These are phyloP conservation scores for Percopsis omiscomaycus DNA, from an alignment of 2,797 vertebrate genomes.

Conservation along the genomic window DNA sequence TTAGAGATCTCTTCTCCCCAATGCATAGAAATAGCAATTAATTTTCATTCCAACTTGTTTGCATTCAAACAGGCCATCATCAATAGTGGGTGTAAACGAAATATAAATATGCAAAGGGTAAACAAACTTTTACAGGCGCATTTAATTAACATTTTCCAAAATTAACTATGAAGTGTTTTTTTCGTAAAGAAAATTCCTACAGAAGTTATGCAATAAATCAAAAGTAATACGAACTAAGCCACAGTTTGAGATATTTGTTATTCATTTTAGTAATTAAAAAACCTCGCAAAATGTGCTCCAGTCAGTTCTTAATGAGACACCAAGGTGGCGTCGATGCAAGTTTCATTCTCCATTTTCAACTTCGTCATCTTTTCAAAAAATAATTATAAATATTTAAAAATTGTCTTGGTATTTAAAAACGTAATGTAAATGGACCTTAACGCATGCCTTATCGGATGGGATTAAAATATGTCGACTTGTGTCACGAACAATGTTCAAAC, in stretches of 20 bases:
- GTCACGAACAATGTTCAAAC: slow-evolving; percentile 15
- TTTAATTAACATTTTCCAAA: not conserved
- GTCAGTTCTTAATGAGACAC: slow-evolving; percentile 82
- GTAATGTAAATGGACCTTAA: slow-evolving; percentile 75
- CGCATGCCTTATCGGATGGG: slow-evolving; percentile 61
- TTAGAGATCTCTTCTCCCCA: slow-evolving; percentile 17
- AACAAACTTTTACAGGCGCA: not conserved
- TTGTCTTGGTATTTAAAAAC: slow-evolving; percentile 58
- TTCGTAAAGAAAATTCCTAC: not conserved
- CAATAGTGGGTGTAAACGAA: slow-evolving; percentile 7
- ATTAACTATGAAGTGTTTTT: too few species aligned
- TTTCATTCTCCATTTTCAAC: slow-evolving; percentile 86
- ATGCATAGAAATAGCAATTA: slow-evolving; percentile 21
- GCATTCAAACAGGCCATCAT: slow-evolving; percentile 6
- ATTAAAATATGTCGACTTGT: slow-evolving; percentile 28
- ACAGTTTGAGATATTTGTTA: not conserved
- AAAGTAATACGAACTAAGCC: too few species aligned
- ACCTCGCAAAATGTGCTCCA: slow-evolving; percentile 45
- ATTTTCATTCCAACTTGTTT: slow-evolving; percentile 22
- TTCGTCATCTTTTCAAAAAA: slow-evolving; percentile 99
- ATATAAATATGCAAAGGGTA: not conserved
- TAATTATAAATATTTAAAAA: slow-evolving; percentile 93
- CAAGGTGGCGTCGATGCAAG: slow-evolving; percentile 89
- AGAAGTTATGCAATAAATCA: not conserved
- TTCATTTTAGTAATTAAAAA: slow-evolving; percentile 21